Conservation (phyloP, 2,888 invertebrate species). For the Cancer borealis region DNA sequence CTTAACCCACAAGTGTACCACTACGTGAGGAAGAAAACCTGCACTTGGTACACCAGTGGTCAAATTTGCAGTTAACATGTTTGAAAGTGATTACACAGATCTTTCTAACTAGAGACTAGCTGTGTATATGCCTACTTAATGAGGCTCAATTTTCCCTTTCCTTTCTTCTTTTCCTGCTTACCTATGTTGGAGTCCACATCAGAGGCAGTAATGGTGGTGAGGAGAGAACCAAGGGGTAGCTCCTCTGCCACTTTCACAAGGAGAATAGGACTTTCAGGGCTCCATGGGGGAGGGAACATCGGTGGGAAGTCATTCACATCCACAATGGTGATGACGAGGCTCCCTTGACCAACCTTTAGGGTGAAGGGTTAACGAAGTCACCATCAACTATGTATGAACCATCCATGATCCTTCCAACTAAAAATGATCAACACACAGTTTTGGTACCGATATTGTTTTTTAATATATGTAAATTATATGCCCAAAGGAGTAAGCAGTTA, state of each 20-base stretch:
- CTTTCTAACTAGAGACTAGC: not conserved
- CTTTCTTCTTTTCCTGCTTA: slow-evolving; percentile 83
- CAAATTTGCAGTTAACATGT: no score
- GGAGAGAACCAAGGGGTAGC: slow-evolving; percentile 88
- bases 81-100: no score
- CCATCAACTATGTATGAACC: not conserved
- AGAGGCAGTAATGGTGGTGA: slow-evolving; percentile 88
- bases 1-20: no score
- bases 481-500: no score
- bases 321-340: slow-evolving; percentile 84
- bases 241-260: slow-evolving; percentile 88
- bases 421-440: not conserved
- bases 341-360: slow-evolving; percentile 81
- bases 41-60: no score
- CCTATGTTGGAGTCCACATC: slow-evolving; percentile 91
- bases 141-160: not conserved
- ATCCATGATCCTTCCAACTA: not conserved
- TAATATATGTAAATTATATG: no score
- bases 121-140: not conserved
- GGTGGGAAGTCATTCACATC: slow-evolving; percentile 84
- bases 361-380: not conserved
- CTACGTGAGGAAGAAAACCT: no score
- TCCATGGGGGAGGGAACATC: slow-evolving; percentile 87
- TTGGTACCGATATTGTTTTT: no score
- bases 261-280: slow-evolving; percentile 84